These are phyloP conservation scores for Macroramphosus scolopax DNA, from an alignment of 2,797 vertebrate species.

Conservation along the genomic window DNA sequence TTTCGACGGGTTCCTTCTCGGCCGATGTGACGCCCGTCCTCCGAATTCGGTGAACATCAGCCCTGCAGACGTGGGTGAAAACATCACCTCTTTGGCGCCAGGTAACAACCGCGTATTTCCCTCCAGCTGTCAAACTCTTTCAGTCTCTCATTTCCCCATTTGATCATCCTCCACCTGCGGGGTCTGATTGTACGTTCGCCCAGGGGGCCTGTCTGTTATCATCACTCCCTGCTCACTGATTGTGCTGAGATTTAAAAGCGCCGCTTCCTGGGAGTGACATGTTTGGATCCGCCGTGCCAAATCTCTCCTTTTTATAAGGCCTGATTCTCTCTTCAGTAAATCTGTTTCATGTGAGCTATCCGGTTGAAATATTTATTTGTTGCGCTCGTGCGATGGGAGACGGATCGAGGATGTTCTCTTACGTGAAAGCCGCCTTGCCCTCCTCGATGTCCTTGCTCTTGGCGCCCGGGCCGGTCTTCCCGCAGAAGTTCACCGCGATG, in stretches of 20 bases:
- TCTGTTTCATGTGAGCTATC: slow-evolving; percentile 27
- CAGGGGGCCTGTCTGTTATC: slow-evolving; percentile 13
- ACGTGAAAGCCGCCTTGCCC: slow-evolving; percentile 97
- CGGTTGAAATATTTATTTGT: slow-evolving; percentile 42
- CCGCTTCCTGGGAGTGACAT: slow-evolving; percentile 11
- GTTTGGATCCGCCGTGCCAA: slow-evolving; percentile 29
- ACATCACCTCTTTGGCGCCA: too few species aligned
- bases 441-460: slow-evolving; percentile 97
- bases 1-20: too few species aligned
- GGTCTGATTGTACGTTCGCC: slow-evolving; percentile 18
- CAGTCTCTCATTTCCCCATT: too few species aligned
- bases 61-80: too few species aligned
- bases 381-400: too few species aligned
- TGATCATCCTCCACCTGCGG: slow-evolving; percentile 16
- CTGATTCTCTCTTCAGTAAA: slow-evolving; percentile 10
- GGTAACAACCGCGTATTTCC: too few species aligned
- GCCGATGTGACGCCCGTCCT: too few species aligned
- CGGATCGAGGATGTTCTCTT: too few species aligned
- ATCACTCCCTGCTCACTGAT: slow-evolving; percentile 20
- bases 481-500: slow-evolving; percentile 94
- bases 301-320: slow-evolving; percentile 2
- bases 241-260: slow-evolving; percentile 32
- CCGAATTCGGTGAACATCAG: too few species aligned
- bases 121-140: too few species aligned
- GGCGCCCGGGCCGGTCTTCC: slow-evolving; percentile 88